These are phyloP conservation scores for Bos javanicus DNA, from an alignment of 2,113 vertebrate genomes.

Conservation along the genomic window DNA sequence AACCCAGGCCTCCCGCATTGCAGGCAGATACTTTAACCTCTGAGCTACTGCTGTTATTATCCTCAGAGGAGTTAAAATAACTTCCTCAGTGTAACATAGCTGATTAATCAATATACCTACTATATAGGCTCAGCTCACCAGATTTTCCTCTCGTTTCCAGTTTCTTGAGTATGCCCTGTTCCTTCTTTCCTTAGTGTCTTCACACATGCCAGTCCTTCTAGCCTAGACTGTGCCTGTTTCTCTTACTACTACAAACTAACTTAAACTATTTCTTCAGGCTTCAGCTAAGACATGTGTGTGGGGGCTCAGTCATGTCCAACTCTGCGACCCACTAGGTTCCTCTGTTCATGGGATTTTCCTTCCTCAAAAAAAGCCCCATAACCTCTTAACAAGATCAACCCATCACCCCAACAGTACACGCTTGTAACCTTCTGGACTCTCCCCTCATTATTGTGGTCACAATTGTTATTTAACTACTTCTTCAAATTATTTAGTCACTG, in stretches of 20 bases:
- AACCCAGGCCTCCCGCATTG: no score
- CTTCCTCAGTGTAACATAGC: neutral
- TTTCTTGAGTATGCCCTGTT: neutral
- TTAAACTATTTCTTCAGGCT: neutral
- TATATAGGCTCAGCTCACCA: fast-evolving
- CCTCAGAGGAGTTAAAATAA: neutral
- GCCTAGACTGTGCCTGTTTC: no score
- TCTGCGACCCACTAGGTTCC: neutral
- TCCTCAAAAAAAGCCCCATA: neutral
- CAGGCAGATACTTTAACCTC: no score
- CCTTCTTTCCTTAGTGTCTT: neutral
- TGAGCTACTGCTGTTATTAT: neutral
- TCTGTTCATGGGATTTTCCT: neutral
- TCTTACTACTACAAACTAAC: neutral
- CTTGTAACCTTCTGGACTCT: fast-evolving
- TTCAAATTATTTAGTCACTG: neutral
- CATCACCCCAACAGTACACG: fast-evolving
- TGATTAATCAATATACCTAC: neutral
- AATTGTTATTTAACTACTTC: neutral
- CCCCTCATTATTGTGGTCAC: neutral
- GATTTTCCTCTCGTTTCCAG: no score
- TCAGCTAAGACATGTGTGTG: neutral
- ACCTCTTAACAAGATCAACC: neutral
- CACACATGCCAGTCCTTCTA: neutral
- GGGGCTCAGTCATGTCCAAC: fast-evolving